Evolutionary conservation across 2,888 invertebrate species (phyloP).

Genomic region (Empis livida): DNA sequence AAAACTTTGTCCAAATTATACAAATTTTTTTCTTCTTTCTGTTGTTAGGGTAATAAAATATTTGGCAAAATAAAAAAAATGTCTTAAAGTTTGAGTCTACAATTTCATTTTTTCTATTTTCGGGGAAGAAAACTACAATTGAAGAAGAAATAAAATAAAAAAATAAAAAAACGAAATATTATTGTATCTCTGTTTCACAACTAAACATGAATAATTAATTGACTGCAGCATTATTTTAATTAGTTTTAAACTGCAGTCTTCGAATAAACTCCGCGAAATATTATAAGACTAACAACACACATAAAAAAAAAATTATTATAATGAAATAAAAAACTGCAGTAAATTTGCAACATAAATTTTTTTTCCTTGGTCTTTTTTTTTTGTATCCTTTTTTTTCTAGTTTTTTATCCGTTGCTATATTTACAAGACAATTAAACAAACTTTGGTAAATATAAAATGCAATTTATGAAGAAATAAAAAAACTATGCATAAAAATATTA

Average conservation of each 20-base stretch:
- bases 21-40: no score
- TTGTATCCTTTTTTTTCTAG: not conserved
- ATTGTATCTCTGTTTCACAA: not conserved
- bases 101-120: no score
- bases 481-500: not conserved
- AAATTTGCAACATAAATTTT: constrained; percentile 9
- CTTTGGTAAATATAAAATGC: not conserved
- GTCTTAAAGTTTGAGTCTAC: no score
- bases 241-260: constrained; percentile 11
- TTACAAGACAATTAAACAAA: no score
- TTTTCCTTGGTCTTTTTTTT: not conserved
- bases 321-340: constrained; percentile 11
- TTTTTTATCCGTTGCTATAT: not conserved
- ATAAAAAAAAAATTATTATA: no score
- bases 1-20: no score
- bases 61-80: no score
- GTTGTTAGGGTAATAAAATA: no score
- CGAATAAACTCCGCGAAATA: not conserved
- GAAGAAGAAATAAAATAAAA: no score
- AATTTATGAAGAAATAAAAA: not conserved
- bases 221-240: constrained; percentile 39
- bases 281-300: no score
- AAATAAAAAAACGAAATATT: no score
- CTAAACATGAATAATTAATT: constrained; percentile 36
- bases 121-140: no score